Conservation (phyloP, 2,888 invertebrate genomes). For the Anarsia innoxiella region DNA sequence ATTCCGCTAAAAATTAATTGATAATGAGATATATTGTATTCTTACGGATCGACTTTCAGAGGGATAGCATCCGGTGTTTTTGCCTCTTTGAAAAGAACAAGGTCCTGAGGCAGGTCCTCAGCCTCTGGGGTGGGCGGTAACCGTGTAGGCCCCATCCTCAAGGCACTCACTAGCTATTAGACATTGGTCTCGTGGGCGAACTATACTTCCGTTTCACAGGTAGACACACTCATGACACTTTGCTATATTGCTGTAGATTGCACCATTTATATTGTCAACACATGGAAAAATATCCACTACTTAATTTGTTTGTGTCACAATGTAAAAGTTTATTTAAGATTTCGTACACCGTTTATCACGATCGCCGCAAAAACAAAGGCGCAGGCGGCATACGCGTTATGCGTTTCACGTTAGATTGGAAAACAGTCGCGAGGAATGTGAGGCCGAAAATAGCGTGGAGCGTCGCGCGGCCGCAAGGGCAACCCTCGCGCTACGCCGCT, state of each 20-base stretch:
- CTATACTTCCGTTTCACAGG: slow-evolving; percentile 35
- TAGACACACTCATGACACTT: slow-evolving; percentile 37
- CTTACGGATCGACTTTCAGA: slow-evolving; percentile 48
- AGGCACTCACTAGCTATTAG: slow-evolving; percentile 35
- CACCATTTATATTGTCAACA: slow-evolving; percentile 23
- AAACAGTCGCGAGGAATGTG: slow-evolving; percentile 71
- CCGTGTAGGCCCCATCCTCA: slow-evolving; percentile 60
- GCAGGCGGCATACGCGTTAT: slow-evolving; percentile 62
- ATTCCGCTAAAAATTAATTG: too few species aligned
- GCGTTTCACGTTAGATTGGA: slow-evolving; percentile 72
- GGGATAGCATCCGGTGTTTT: slow-evolving; percentile 37
- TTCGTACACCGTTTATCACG: slow-evolving; percentile 30
- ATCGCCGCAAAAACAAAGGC: slow-evolving; percentile 55
- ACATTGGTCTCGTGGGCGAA: slow-evolving; percentile 48
- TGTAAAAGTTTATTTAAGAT: slow-evolving; percentile 24
- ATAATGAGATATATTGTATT: too few species aligned
- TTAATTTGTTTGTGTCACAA: slow-evolving; percentile 22
- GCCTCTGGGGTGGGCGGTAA: slow-evolving; percentile 61
- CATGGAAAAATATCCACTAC: slow-evolving; percentile 18
- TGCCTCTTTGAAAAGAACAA: slow-evolving; percentile 29
- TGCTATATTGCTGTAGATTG: slow-evolving; percentile 36
- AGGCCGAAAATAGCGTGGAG: slow-evolving; percentile 71
- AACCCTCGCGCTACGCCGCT: slow-evolving; percentile 48
- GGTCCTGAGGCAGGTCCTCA: slow-evolving; percentile 45
- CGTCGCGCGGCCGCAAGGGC: slow-evolving; percentile 68